phyloP scores from a whole-genome alignment of 92 coral and sea anemone genomes.

The Hydrozoanthus gracilis region DNA sequence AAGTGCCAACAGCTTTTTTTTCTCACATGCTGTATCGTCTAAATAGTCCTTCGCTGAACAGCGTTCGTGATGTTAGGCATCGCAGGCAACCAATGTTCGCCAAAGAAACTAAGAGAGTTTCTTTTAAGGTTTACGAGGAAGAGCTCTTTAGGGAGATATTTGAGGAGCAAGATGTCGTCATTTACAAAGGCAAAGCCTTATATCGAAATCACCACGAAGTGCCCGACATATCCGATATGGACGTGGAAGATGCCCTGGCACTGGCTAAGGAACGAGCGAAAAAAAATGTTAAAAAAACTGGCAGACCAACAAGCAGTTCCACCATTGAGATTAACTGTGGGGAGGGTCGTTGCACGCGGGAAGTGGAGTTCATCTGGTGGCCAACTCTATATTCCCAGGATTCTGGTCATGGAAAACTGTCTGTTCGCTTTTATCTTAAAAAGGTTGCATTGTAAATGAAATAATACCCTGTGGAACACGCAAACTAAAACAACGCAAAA shows the following conservation, averaged over 20 bases:
- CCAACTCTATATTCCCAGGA: conserved; percentile 39
- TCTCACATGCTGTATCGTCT: conserved; percentile 55
- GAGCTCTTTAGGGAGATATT: conserved; percentile 39
- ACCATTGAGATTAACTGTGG: conserved; percentile 50
- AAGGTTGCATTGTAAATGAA: conserved; percentile 38
- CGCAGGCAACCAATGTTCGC: conserved; percentile 54
- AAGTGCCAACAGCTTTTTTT: conserved; percentile 60
- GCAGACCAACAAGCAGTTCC: conserved; percentile 50
- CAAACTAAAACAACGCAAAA: neutral
- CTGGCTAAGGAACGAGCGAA: conserved; percentile 54
- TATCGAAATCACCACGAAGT: conserved; percentile 55
- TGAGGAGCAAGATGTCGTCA: conserved; percentile 42
- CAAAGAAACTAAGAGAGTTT: conserved; percentile 40
- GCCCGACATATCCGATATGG: conserved; percentile 51
- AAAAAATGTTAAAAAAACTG: conserved; percentile 15
- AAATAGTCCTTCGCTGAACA: conserved; percentile 39
- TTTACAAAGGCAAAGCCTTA: conserved; percentile 41
- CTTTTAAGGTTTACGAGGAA: conserved; percentile 59
- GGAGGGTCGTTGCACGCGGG: conserved; percentile 58
- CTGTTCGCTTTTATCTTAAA: conserved; percentile 48
- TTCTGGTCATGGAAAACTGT: conserved; percentile 51
- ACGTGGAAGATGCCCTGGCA: conserved; percentile 52
- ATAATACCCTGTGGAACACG: conserved; percentile 17
- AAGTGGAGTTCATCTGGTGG: conserved; percentile 65
- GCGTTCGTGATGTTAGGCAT: conserved; percentile 57